Evolutionary conservation across 1,140 invertebrate genomes (phyloP).

Genomic region (Gryon sp.): DNA sequence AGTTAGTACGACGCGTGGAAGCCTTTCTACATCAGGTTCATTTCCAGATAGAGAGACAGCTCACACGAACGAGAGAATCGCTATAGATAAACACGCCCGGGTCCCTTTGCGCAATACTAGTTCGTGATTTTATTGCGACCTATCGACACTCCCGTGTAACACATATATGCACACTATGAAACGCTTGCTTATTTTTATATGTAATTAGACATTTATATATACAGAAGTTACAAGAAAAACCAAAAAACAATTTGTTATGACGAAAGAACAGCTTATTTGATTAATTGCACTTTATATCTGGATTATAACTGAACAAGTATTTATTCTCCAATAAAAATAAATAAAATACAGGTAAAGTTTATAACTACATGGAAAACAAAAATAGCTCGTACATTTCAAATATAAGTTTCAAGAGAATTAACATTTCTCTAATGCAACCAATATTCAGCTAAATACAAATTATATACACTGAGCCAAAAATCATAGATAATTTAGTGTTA

Average conservation of each 20-base stretch:
- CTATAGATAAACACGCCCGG: slow-evolving; percentile 56
- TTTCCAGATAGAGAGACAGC: slow-evolving; percentile 49
- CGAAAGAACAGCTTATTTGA: not conserved
- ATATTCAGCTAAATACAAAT: too few species aligned
- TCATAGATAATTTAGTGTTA: too few species aligned
- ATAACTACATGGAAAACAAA: too few species aligned
- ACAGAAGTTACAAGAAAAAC: too few species aligned
- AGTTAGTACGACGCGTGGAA: slow-evolving; percentile 48
- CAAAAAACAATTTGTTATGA: slow-evolving; percentile 2
- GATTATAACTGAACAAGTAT: not conserved
- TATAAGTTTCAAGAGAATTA: too few species aligned
- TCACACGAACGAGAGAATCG: slow-evolving; percentile 53
- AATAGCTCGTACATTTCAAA: too few species aligned
- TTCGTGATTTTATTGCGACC: slow-evolving; percentile 45
- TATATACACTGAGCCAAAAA: too few species aligned
- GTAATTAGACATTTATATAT: too few species aligned
- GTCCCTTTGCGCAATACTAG: slow-evolving; percentile 50
- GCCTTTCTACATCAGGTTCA: slow-evolving; percentile 59
- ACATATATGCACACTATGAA: slow-evolving; percentile 27
- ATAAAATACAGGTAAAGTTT: too few species aligned
- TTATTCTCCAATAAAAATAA: not conserved
- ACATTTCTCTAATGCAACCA: too few species aligned
- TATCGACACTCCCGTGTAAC: slow-evolving; percentile 44
- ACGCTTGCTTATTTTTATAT: too few species aligned
- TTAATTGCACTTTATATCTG: not conserved